Evolutionary conservation across 2,797 vertebrate species (phyloP), one percentile per base, ranked within the genome.

Genomic region (Rhynchotus rufescens): DNA sequence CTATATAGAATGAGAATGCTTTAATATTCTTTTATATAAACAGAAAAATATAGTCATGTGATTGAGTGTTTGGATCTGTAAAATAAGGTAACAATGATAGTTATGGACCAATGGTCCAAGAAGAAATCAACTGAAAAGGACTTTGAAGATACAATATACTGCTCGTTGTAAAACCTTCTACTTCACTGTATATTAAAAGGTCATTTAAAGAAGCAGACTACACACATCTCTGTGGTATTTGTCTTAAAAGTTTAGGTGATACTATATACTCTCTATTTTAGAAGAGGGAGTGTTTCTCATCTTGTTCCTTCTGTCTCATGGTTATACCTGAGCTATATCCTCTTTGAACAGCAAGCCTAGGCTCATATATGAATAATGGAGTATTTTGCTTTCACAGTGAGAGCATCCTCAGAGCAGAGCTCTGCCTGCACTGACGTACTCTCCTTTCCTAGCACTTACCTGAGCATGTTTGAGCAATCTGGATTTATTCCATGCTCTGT

Each of bases 291-390:
- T 69, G 57, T 15, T 68, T 82, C 56, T 83, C 4, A 26, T 12
- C 14, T 26, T 12, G 3, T 75, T 73, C 16, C 21, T 64, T 30
- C 32, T 3, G 34, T 38, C 44, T 16, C 4, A 3, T 44, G 30
- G 25, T 62, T 74, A 38, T 38, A 59, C 49, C 57, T 38, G 22
- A 49, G 54, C 34, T 72, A 0, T 47, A 15, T 51, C 36, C 57
- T 4, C 36, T 51, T 30, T 57, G 42, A 61, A 71, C 28, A 26
- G 28, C 10, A 59, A 40, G 52, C 15, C 25, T 73, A 81, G 42
- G 52, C 0, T 1, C 1, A 7, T 28, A 12, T 19, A 20, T 60
- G 42, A 25, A 65, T 40, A 10, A 30, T 0, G 2, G 1, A 22
- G 28, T 45, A 78, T 36, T 40, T 25, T 49, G 47, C 19, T 65